A percentile compares a stretch with the other conserved stretches of the same genome.
Evolutionary conservation across 1,140 invertebrate genomes (phyloP).

Genomic region (Luehdorfia chinensis): DNA sequence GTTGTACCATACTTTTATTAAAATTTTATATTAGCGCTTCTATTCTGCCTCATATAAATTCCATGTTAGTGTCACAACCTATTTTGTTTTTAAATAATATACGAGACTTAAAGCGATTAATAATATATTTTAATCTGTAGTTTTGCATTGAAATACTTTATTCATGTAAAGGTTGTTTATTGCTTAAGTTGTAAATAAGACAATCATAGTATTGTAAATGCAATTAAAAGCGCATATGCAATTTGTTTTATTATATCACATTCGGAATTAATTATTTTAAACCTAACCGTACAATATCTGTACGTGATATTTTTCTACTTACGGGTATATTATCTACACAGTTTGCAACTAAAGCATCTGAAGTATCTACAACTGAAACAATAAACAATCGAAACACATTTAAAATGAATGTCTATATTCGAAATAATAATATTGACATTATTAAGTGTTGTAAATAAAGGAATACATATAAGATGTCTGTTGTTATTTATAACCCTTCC

Average conservation of each 20-base stretch:
- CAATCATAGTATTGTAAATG: no score
- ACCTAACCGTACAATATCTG: no score
- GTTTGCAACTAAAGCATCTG: no score
- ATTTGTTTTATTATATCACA: neutral
- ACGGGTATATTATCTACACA: no score
- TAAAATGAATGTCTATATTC: conserved; percentile 36
- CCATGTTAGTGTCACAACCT: no score
- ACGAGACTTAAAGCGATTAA: conserved; percentile 7
- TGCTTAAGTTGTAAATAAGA: neutral
- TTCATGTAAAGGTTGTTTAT: conserved; percentile 14
- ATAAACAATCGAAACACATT: conserved; percentile 12
- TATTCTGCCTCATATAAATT: no score
- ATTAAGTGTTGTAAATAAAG: conserved; percentile 66
- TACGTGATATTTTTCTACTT: no score
- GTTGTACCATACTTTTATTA: no score
- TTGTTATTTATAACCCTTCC: no score
- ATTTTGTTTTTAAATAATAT: no score
- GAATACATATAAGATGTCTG: conserved; percentile 37
- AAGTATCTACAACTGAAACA: conserved; percentile 8
- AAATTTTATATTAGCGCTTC: no score
- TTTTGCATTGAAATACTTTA: conserved; percentile 16
- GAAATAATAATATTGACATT: conserved; percentile 52
- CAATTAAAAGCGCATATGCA: neutral
- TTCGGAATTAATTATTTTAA: no score
- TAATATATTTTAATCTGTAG: conserved; percentile 14